A percentile compares a stretch with the other conserved stretches of the same genome.
These are phyloP conservation scores for Leptestheria dahalacensis DNA, from an alignment of 1,140 invertebrate species.

Conservation along the genomic window DNA sequence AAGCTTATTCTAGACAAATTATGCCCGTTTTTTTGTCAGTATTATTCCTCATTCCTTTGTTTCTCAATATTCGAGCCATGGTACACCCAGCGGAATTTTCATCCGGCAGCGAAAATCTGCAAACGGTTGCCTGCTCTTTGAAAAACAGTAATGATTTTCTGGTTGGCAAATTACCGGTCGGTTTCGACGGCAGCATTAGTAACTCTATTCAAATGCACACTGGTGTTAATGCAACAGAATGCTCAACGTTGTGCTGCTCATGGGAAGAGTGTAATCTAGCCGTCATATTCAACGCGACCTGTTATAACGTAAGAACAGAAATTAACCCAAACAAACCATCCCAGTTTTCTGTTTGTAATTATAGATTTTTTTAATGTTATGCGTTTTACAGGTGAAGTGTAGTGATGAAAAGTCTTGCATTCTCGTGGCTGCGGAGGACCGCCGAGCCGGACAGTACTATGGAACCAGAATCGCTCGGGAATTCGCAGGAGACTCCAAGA, in stretches of 20 bases:
- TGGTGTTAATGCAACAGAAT: slow-evolving; percentile 28
- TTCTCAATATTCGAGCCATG: too few relatives aligned
- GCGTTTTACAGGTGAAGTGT: not conserved
- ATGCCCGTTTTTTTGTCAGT: too few relatives aligned
- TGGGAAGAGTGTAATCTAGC: slow-evolving; percentile 54
- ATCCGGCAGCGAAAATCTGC: not conserved
- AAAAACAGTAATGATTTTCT: not conserved
- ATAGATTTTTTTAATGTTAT: slow-evolving; percentile 1
- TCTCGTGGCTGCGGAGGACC: slow-evolving; percentile 20
- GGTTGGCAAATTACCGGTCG: not conserved
- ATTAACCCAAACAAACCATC: too few relatives aligned
- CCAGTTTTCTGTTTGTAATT: not conserved
- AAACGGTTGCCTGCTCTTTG: not conserved
- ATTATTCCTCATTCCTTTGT: too few relatives aligned
- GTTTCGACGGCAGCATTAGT: not conserved
- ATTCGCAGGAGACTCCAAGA: not conserved
- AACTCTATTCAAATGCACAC: not conserved
- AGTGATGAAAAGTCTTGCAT: slow-evolving; percentile 2
- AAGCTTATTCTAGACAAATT: too few relatives aligned
- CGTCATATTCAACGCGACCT: slow-evolving; percentile 54
- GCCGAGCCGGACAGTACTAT: slow-evolving; percentile 16
- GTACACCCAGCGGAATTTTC: too few relatives aligned
- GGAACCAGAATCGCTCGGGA: slow-evolving; percentile 5
- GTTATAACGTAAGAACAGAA: slow-evolving; percentile 56
- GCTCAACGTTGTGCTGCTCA: slow-evolving; percentile 51